A percentile compares a stretch with the other conserved stretches of the same genome.
Evolutionary conservation across 1,140 invertebrate genomes (phyloP).

Genomic region (Zaprionus tsacasi): DNA sequence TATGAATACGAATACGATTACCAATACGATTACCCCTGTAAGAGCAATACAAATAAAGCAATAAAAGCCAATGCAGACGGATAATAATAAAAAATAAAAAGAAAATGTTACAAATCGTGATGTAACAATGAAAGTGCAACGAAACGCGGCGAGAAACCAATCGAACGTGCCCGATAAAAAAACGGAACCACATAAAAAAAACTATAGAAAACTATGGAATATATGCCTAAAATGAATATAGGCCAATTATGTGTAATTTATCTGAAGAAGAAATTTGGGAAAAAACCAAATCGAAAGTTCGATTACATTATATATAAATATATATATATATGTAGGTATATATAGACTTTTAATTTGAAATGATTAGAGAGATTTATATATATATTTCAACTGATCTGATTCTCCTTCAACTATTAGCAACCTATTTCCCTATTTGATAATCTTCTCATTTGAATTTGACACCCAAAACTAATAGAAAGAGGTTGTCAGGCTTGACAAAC

Average conservation of each 20-base stretch:
- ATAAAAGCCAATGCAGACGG: slow-evolving; percentile 7
- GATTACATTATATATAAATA: background rate
- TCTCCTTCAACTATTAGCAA: too few relatives aligned
- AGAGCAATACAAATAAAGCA: slow-evolving; percentile 24
- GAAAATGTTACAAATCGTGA: slow-evolving; percentile 51
- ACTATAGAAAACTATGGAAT: background rate
- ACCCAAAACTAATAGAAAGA: too few relatives aligned
- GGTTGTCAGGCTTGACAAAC: slow-evolving; percentile 6
- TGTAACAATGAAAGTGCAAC: slow-evolving; percentile 73
- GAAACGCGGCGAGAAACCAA: slow-evolving; percentile 23
- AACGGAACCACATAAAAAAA: slow-evolving; percentile 9
- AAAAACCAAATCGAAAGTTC: background rate
- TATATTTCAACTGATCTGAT: too few relatives aligned
- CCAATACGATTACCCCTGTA: slow-evolving; percentile 34
- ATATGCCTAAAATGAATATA: background rate
- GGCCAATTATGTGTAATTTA: background rate
- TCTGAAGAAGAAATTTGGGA: background rate
- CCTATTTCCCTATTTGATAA: too few relatives aligned
- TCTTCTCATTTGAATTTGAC: too few relatives aligned
- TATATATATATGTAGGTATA: too few relatives aligned
- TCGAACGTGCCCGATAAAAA: slow-evolving; percentile 40
- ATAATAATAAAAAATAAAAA: slow-evolving; percentile 23
- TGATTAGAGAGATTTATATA: background rate
- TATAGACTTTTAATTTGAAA: too few relatives aligned
- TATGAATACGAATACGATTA: slow-evolving; percentile 38